Evolutionary conservation across 2,797 vertebrate genomes (phyloP), one percentile per base, ranked within the genome.

Genomic region (Miichthys miiuy): DNA sequence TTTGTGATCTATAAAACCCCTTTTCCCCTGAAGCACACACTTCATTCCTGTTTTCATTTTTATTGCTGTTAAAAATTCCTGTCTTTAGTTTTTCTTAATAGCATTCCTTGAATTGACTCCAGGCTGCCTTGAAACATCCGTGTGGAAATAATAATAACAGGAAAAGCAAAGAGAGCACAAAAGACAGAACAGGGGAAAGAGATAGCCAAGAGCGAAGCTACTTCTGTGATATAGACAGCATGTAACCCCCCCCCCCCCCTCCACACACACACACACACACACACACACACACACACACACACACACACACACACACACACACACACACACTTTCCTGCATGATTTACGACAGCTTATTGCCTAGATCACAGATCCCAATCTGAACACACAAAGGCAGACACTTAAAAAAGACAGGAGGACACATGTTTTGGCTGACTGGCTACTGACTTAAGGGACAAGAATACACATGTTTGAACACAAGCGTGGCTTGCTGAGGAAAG

Each of bases 351-450:
- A 48, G 68, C 73, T 66, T 77, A 86, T 77, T 83, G 77, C 70
- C 67, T 34, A 68, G 78, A 90, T 93, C 91, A 89, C 79, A 90
- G 87, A 87, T 81, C 81, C 38, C 75, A 83, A 90, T 90, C 87
- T 73, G 82, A 87, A 79, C 73, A 80, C 87, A 92, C 87, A 88
- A 90, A 91, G 72, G 66, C 86, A 87, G 83, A 84, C 83, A 86
- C 79, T 91, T 89, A 79, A 88, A 89, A 61, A 60, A 88, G 88
- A 91, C 91, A 89, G 84, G 90, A 92, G 88, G 83, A 93, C 88
- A 88, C 88, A 88, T 93, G 89, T 92, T 91, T 77, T 82, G 71
- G 87, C 79, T 84, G 88, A 89, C 89, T 83, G 85, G 77, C 75
- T 82, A 83, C 88, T 61, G 87, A 90, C 72, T 77, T 8, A 8